Conservation (phyloP, 2,113 vertebrate species). For the Zosterops pallidus region DNA sequence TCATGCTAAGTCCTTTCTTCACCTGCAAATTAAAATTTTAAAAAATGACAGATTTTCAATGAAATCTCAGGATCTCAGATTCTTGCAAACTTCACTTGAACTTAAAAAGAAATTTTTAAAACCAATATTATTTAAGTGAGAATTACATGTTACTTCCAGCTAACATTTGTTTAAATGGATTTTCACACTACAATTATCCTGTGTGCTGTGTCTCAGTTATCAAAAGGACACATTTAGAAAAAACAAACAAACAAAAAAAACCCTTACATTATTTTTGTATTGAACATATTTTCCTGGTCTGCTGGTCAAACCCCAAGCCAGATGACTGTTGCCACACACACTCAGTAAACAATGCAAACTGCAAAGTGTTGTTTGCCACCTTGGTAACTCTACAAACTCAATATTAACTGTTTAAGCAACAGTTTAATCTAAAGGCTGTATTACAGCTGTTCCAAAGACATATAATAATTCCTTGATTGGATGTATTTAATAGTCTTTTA, state of each 20-base stretch:
- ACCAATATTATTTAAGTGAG: not conserved
- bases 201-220: not conserved
- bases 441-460: not conserved
- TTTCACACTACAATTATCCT: not conserved
- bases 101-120: not conserved
- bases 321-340: conserved; percentile 41
- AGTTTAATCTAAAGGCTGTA: not conserved
- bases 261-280: not conserved
- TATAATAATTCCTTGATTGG: not conserved
- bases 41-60: not conserved
- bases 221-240: not conserved
- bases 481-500: not conserved
- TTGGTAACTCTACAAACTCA: conserved; percentile 15
- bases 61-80: not conserved
- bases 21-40: conserved; percentile 70
- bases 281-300: not conserved
- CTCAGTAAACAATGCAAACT: conserved; percentile 38
- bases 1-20: conserved; percentile 51
- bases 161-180: not conserved
- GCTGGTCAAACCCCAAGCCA: conserved; percentile 48
- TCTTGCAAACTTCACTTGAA: not conserved
- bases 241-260: not conserved
- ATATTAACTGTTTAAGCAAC: not conserved
- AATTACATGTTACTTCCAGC: not conserved
- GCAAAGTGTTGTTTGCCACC: not conserved